Evolutionary conservation across 2,888 invertebrate genomes (phyloP).

Genomic region (Synanthedon tipuliformis): DNA sequence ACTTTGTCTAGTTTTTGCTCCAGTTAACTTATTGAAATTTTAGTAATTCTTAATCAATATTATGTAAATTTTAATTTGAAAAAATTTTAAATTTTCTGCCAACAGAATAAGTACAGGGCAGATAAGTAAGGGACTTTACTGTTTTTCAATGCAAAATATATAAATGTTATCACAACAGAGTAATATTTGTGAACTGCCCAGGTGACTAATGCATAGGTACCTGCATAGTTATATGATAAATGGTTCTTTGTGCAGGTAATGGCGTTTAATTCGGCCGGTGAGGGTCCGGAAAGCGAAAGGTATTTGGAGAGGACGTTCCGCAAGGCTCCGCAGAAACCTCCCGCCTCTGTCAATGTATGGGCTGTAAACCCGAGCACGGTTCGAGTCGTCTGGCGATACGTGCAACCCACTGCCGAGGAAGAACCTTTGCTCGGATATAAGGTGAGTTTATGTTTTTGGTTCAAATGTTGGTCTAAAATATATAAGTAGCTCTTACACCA

Average conservation of each 20-base stretch:
- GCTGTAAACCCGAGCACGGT: constrained; percentile 89
- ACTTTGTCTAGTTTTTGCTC: too few relatives aligned
- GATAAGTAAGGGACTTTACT: too few relatives aligned
- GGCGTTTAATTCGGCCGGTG: constrained; percentile 96
- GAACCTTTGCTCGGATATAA: constrained; percentile 95
- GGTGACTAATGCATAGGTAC: too few relatives aligned
- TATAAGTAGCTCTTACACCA: background rate
- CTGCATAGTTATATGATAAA: too few relatives aligned
- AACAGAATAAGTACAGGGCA: too few relatives aligned
- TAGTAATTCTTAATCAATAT: too few relatives aligned
- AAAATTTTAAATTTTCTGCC: too few relatives aligned
- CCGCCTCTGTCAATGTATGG: constrained; percentile 88
- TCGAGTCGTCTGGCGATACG: constrained; percentile 92
- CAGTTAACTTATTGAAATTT: too few relatives aligned
- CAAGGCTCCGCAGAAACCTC: constrained; percentile 94
- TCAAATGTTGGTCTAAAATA: background rate
- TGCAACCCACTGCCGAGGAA: constrained; percentile 89
- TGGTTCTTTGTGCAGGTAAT: constrained; percentile 68
- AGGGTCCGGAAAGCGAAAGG: constrained; percentile 94
- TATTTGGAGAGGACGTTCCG: constrained; percentile 88
- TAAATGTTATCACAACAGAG: too few relatives aligned
- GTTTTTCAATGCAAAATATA: too few relatives aligned
- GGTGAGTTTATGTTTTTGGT: constrained; percentile 48
- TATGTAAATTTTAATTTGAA: too few relatives aligned
- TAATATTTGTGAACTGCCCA: too few relatives aligned